Conservation (phyloP, 2,113 vertebrate species). For the Trematomus loennbergii region DNA sequence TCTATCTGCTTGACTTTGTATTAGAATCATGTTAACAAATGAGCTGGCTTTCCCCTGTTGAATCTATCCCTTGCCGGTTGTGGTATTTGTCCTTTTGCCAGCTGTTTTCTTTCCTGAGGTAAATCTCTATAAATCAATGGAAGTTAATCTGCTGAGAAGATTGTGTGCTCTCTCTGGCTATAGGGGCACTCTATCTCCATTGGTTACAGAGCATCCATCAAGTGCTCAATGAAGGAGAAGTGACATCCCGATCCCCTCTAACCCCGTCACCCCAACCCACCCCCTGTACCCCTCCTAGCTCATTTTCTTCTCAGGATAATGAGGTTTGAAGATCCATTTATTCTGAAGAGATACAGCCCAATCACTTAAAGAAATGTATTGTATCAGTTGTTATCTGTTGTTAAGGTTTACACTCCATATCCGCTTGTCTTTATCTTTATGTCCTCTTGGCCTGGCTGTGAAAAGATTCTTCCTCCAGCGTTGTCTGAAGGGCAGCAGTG, state of each 20-base stretch:
- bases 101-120: conserved; percentile 83
- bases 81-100: conserved; percentile 78
- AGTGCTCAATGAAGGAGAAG: conserved; percentile 73
- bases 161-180: conserved; percentile 62
- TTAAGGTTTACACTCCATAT: conserved; percentile 4
- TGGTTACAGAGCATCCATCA: conserved; percentile 86
- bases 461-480: conserved; percentile 85
- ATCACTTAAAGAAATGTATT: conserved; percentile 4
- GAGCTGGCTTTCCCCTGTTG: conserved; percentile 51
- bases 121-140: conserved; percentile 85
- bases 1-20: conserved; percentile 9
- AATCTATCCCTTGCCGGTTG: conserved; percentile 75
- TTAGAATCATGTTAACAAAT: conserved; percentile 68
- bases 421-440: conserved; percentile 34
- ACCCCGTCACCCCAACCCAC: conserved; percentile 56
- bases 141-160: conserved; percentile 84
- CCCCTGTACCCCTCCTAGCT: neutral
- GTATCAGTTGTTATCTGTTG: conserved; percentile 43
- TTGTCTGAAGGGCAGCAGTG: conserved; percentile 84
- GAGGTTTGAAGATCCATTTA: conserved; percentile 22
- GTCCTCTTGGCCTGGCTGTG: conserved; percentile 36
- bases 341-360: neutral
- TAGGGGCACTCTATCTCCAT: conserved; percentile 78
- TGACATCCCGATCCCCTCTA: conserved; percentile 68
- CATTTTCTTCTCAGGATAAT: conserved; percentile 45